phyloP scores from a whole-genome alignment of 2,888 invertebrate species.

The Tachina grossa region DNA sequence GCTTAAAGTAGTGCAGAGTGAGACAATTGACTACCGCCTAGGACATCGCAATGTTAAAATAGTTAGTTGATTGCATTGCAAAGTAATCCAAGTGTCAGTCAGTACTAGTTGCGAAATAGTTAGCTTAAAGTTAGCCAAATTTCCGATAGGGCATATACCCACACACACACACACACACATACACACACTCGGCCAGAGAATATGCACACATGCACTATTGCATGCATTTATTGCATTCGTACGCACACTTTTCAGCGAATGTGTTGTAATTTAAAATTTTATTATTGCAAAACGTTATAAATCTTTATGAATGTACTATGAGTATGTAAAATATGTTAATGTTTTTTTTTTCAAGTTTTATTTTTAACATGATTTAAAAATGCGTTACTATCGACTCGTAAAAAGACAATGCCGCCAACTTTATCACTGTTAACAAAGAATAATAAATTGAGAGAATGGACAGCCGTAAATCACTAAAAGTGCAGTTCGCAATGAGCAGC shows the following conservation, averaged over 20 bases:
- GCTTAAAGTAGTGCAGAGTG: too few relatives aligned
- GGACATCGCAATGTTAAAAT: too few relatives aligned
- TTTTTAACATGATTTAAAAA: slow-evolving; percentile 34
- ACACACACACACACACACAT: not conserved
- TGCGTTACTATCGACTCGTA: slow-evolving; percentile 33
- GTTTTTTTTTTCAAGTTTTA: not conserved
- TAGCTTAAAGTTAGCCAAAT: too few relatives aligned
- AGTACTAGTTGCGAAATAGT: too few relatives aligned
- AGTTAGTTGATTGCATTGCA: too few relatives aligned
- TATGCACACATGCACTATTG: slow-evolving; percentile 2
- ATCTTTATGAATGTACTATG: slow-evolving; percentile 34
- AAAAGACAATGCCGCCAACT: slow-evolving; percentile 25
- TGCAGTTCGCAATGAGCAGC: slow-evolving; percentile 21
- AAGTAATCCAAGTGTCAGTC: too few relatives aligned
- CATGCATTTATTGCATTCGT: not conserved
- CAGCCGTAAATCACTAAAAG: slow-evolving; percentile 28
- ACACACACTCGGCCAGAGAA: not conserved
- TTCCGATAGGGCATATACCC: too few relatives aligned
- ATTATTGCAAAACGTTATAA: slow-evolving; percentile 45
- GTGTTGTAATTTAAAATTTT: slow-evolving; percentile 45
- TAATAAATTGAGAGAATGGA: slow-evolving; percentile 22
- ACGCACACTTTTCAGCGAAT: slow-evolving; percentile 9
- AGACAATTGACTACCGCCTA: too few relatives aligned
- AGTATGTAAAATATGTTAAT: slow-evolving; percentile 14
- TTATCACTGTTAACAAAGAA: slow-evolving; percentile 15